Evolutionary conservation across 2,113 vertebrate species (phyloP), one percentile per base, ranked within the genome.

Genomic region (Ursus arctos): DNA sequence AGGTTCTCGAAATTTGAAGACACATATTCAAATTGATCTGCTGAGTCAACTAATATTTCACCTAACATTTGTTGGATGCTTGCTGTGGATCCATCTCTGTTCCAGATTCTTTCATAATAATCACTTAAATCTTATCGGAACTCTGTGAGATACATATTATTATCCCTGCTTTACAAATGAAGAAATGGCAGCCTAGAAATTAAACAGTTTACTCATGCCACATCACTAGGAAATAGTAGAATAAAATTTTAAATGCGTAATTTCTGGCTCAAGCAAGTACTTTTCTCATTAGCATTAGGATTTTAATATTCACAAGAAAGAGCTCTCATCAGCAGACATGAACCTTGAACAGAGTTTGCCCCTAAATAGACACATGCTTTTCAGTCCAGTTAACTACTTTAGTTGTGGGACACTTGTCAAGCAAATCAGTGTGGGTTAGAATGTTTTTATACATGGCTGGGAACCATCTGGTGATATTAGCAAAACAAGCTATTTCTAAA

Each of bases 401-500:
- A 96, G 79, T 97, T 97, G 97, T 93, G 91, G 36, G 83, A 93
- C 94, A 96, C 95, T 97, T 98, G 94, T 93, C 98, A 98, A 98
- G 92, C 57, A 98, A 98, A 98, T 98, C 92, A 91, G 33, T 86
- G 91, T 95, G 95, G 96, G 94, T 98, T 95, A 76, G 94, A 97
- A 98, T 98, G 97, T 98, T 99, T 98, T 98, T 97, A 89, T 97
- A 97, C 98, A 97, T 97, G 98, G 92, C 94, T 98, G 96, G 94
- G 92, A 98, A 47, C 92, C 97, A 98, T 98, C 98, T 98, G 97
- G 93, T 0, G 8, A 98, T 97, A 98, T 98, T 98, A 98, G 88
- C 92, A 98, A 98, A 99, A 99, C 93, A 98, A 98, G 98, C 97
- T 90, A 95, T 98, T 98, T 98, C 98, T 96, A 98, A 98, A 99